phyloP scores from a whole-genome alignment of 2,888 invertebrate species.

The Lasioglossum zephyrum region DNA sequence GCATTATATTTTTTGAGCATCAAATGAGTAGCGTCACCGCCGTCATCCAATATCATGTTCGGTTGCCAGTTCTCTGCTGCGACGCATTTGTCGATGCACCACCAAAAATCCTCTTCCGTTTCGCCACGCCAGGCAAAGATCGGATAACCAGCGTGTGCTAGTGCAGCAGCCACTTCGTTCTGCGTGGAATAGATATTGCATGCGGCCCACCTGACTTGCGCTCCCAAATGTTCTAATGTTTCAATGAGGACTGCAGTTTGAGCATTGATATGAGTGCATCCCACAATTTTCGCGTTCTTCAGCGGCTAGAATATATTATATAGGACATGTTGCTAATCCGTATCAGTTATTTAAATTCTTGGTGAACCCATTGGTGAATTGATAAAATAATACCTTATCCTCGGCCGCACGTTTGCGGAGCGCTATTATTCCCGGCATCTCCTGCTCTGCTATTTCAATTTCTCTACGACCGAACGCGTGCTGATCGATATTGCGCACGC shows the following conservation, averaged over 20 bases:
- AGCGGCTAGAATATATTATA: slow-evolving; percentile 86
- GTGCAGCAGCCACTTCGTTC: slow-evolving; percentile 98
- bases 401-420: slow-evolving; percentile 95
- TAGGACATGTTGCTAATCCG: background rate
- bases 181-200: slow-evolving; percentile 99
- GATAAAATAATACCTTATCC: slow-evolving; percentile 87
- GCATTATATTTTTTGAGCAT: slow-evolving; percentile 98
- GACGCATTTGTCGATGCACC: slow-evolving; percentile 98
- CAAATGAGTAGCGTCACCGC: slow-evolving; percentile 97
- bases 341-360: background rate
- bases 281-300: slow-evolving; percentile 97
- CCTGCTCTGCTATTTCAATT: slow-evolving; percentile 99
- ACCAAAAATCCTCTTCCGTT: slow-evolving; percentile 99
- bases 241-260: slow-evolving; percentile 98
- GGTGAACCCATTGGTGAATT: background rate
- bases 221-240: slow-evolving; percentile 94
- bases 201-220: slow-evolving; percentile 97
- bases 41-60: slow-evolving; percentile 99
- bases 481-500: slow-evolving; percentile 96
- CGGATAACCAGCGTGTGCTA: slow-evolving; percentile 95
- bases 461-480: slow-evolving; percentile 97
- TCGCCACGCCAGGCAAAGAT: slow-evolving; percentile 99
- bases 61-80: slow-evolving; percentile 97
- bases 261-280: slow-evolving; percentile 99
- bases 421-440: slow-evolving; percentile 99